Conservation (phyloP, 2,888 invertebrate species). For the Troilus luridus region DNA sequence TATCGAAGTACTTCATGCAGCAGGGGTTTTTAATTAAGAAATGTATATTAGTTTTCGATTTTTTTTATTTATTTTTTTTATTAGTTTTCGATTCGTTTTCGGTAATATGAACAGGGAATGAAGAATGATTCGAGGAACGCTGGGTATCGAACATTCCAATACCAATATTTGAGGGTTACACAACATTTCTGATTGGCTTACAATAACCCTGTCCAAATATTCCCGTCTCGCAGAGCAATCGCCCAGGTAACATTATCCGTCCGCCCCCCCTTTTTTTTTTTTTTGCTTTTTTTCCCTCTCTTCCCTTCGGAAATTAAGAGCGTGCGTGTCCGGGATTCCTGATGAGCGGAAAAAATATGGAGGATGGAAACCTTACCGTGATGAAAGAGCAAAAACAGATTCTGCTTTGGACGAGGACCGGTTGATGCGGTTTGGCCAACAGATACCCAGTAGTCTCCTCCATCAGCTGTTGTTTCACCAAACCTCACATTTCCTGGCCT, state of each 20-base stretch:
- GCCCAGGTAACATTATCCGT: not conserved
- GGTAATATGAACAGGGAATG: not conserved
- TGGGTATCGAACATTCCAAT: not conserved
- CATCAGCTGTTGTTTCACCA: not conserved
- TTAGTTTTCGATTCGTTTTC: not conserved
- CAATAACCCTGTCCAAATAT: constrained; percentile 14
- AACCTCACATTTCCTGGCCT: not conserved
- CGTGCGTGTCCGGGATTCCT: constrained; percentile 7
- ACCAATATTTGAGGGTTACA: constrained; percentile 3
- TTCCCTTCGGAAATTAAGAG: constrained; percentile 20
- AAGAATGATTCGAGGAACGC: not conserved
- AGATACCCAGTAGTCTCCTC: not conserved
- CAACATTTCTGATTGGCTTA: constrained; percentile 23
- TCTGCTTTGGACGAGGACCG: constrained; percentile 9
- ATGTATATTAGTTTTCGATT: not conserved
- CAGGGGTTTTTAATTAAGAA: not conserved
- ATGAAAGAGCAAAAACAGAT: constrained; percentile 11
- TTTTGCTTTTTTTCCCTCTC: not conserved
- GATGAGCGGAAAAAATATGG: not conserved
- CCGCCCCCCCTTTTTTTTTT: not conserved
- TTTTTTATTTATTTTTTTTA: too few relatives aligned
- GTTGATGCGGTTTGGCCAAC: not conserved
- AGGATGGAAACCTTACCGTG: constrained; percentile 3
- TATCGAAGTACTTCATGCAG: not conserved
- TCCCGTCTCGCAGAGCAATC: constrained; percentile 20